These are phyloP conservation scores for Thermophis baileyi DNA, from an alignment of 2,113 vertebrate genomes.

Conservation along the genomic window DNA sequence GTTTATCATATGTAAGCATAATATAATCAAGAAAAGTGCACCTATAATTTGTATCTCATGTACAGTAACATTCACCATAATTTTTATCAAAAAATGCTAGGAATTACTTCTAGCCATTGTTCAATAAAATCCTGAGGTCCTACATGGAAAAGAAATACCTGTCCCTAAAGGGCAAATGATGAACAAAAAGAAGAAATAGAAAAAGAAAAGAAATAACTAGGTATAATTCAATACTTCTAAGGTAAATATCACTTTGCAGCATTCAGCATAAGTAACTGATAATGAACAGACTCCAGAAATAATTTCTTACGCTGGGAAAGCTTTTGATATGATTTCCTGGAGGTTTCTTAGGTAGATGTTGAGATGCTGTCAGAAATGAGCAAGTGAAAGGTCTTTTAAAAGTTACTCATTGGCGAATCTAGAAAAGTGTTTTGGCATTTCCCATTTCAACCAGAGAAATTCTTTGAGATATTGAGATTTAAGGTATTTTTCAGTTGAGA, in stretches of 20 bases:
- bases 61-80: background rate
- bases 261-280: background rate
- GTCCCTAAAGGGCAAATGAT: background rate
- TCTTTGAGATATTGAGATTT: background rate
- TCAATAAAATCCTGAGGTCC: background rate
- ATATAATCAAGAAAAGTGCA: background rate
- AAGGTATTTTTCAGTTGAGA: background rate
- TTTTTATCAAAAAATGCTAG: background rate
- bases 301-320: background rate
- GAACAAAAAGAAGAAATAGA: background rate
- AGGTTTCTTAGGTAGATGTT: background rate
- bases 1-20: background rate
- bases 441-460: background rate
- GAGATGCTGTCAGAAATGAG: background rate
- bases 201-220: background rate
- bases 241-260: background rate
- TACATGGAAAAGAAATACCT: background rate
- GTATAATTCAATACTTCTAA: background rate
- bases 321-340: background rate
- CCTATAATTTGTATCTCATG: background rate
- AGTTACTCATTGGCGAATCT: background rate
- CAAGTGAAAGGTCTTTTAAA: background rate
- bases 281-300: background rate
- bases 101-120: background rate
- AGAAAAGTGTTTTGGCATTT: background rate